Conservation (phyloP, 2,888 invertebrate species). For the Argyra leucocephala region DNA sequence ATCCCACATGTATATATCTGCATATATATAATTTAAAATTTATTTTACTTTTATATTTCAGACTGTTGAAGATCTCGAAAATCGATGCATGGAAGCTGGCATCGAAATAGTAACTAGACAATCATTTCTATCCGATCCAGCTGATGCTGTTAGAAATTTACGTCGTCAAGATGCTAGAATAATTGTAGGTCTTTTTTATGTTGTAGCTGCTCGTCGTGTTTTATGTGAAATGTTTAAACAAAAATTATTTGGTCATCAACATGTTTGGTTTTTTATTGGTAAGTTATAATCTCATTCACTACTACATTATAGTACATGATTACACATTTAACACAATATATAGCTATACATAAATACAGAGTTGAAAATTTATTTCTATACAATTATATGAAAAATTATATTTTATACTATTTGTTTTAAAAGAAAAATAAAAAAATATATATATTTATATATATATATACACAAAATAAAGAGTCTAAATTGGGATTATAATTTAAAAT, state of each 20-base stretch:
- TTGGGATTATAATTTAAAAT: too few relatives aligned
- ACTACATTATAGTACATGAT: too few relatives aligned
- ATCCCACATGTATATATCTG: too few relatives aligned
- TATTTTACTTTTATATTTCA: slow-evolving; percentile 45
- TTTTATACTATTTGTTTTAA: too few relatives aligned
- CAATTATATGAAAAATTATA: too few relatives aligned
- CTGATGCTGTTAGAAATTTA: slow-evolving; percentile 89
- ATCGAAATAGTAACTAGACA: slow-evolving; percentile 95
- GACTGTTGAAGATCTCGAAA: slow-evolving; percentile 95
- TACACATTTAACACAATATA: too few relatives aligned
- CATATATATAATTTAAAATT: too few relatives aligned
- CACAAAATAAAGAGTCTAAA: too few relatives aligned
- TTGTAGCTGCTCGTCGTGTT: slow-evolving; percentile 89
- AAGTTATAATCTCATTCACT: slow-evolving; percentile 27
- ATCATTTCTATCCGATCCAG: slow-evolving; percentile 93
- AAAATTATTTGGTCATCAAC: slow-evolving; percentile 83
- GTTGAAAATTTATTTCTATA: too few relatives aligned
- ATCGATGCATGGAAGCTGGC: slow-evolving; percentile 79
- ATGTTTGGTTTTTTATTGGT: slow-evolving; percentile 99
- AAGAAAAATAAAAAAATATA: too few relatives aligned
- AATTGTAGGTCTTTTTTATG: slow-evolving; percentile 97
- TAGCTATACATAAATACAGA: too few relatives aligned
- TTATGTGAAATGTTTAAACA: slow-evolving; percentile 95
- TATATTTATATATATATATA: too few relatives aligned
- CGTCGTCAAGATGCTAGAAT: slow-evolving; percentile 93